Conservation (phyloP, 2,113 vertebrate genomes). For the Sebastes fasciatus region DNA sequence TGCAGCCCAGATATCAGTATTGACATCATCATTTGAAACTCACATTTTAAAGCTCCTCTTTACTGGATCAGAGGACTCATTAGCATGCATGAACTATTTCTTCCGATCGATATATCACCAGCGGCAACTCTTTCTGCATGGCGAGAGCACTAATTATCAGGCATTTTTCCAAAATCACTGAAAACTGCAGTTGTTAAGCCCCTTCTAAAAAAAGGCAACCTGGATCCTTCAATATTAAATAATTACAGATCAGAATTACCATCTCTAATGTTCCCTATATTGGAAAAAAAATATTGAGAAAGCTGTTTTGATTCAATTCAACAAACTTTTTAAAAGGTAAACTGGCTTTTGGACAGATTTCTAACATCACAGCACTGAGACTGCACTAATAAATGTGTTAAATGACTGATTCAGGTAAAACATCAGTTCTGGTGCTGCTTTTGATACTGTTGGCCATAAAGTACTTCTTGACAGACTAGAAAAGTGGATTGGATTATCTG, state of each 20-base stretch:
- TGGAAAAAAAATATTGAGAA: not conserved
- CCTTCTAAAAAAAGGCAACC: not conserved
- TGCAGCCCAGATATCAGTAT: slow-evolving; percentile 42
- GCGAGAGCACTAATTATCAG: slow-evolving; percentile 48
- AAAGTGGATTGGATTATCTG: not conserved
- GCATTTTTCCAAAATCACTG: slow-evolving; percentile 12
- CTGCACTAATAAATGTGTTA: not conserved
- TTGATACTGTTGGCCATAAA: not conserved
- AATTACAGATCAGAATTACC: not conserved
- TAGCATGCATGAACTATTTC: slow-evolving; percentile 78
- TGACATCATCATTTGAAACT: slow-evolving; percentile 68
- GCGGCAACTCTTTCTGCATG: slow-evolving; percentile 66
- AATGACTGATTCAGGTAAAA: not conserved
- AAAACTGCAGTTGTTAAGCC: slow-evolving; percentile 3
- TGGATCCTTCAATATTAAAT: slow-evolving; percentile 16
- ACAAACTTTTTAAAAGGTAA: not conserved
- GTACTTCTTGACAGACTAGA: not conserved
- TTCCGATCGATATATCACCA: slow-evolving; percentile 79
- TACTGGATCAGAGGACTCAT: slow-evolving; percentile 75
- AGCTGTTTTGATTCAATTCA: not conserved
- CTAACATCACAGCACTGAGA: not conserved
- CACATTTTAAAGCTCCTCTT: slow-evolving; percentile 65
- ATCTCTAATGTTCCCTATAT: slow-evolving; percentile 1
- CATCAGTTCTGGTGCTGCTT: not conserved
- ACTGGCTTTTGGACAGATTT: not conserved